These are phyloP conservation scores for Lates japonicus DNA, from an alignment of 2,797 vertebrate genomes.

Conservation along the genomic window DNA sequence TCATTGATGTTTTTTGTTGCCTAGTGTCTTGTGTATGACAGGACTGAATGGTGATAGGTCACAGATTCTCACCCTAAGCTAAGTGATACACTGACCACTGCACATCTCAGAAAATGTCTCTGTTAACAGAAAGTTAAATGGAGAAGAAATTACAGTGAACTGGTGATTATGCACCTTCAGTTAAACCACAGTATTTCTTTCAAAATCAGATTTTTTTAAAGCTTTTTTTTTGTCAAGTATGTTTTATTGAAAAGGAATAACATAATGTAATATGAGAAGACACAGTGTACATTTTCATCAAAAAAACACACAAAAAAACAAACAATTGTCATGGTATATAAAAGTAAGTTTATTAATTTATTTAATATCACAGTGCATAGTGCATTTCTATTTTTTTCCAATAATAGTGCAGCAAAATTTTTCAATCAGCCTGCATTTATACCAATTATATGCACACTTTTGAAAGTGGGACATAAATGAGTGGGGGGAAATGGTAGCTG, in stretches of 20 bases:
- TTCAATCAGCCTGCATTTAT: not conserved
- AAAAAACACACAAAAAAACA: not conserved
- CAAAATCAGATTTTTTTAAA: not conserved
- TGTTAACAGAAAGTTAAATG: not conserved
- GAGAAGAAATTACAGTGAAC: not conserved
- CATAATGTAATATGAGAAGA: too few species aligned
- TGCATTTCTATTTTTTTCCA: not conserved
- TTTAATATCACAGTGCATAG: not conserved
- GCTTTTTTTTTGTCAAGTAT: not conserved
- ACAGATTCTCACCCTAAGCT: not conserved
- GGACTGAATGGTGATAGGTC: too few species aligned
- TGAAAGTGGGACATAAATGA: too few species aligned
- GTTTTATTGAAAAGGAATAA: too few species aligned
- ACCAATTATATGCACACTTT: not conserved
- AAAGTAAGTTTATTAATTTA: not conserved
- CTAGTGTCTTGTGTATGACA: not conserved
- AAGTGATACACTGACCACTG: not conserved
- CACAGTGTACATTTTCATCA: not conserved
- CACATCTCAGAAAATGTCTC: not conserved
- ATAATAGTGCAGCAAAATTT: not conserved
- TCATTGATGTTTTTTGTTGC: not conserved
- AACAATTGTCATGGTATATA: not conserved
- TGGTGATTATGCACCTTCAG: not conserved
- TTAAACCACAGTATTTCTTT: not conserved
- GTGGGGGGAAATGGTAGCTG: not conserved